These are phyloP conservation scores for Lampris incognitus DNA, from an alignment of 2,113 vertebrate species.

Conservation along the genomic window DNA sequence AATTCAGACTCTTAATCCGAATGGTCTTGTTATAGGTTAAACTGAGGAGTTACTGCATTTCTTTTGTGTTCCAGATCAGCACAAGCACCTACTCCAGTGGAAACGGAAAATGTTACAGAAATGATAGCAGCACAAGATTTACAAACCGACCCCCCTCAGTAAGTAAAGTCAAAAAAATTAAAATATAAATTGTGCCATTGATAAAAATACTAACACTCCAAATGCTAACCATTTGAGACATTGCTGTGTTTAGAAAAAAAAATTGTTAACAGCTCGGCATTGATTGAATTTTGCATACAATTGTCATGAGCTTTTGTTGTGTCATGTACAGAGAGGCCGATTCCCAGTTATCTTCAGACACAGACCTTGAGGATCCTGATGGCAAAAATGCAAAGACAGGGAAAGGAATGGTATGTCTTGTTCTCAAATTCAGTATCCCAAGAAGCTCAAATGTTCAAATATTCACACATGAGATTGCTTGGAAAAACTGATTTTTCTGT, in stretches of 20 bases:
- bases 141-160: slow-evolving; percentile 95
- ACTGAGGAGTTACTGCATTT: slow-evolving; percentile 3
- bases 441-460: neutral
- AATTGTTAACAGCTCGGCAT: neutral
- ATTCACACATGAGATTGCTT: neutral
- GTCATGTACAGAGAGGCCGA: slow-evolving; percentile 90
- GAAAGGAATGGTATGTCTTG: slow-evolving; percentile 88
- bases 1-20: neutral
- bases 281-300: neutral
- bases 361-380: slow-evolving; percentile 95
- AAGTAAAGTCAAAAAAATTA: slow-evolving; percentile 73
- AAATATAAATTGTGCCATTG: too few relatives aligned
- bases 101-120: slow-evolving; percentile 98
- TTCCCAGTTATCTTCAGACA: slow-evolving; percentile 95
- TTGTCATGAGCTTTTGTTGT: slow-evolving; percentile 53
- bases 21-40: slow-evolving; percentile 35
- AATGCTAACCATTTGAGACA: too few relatives aligned
- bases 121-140: slow-evolving; percentile 99
- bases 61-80: slow-evolving; percentile 46
- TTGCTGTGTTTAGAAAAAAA: too few relatives aligned
- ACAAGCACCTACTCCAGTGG: slow-evolving; percentile 81
- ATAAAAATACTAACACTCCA: too few relatives aligned
- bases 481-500: too few relatives aligned
- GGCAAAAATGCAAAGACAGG: slow-evolving; percentile 89
- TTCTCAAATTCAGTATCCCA: neutral